These are phyloP conservation scores for Oxystoma pomonae DNA, from an alignment of 2,888 invertebrate species.

Conservation along the genomic window DNA sequence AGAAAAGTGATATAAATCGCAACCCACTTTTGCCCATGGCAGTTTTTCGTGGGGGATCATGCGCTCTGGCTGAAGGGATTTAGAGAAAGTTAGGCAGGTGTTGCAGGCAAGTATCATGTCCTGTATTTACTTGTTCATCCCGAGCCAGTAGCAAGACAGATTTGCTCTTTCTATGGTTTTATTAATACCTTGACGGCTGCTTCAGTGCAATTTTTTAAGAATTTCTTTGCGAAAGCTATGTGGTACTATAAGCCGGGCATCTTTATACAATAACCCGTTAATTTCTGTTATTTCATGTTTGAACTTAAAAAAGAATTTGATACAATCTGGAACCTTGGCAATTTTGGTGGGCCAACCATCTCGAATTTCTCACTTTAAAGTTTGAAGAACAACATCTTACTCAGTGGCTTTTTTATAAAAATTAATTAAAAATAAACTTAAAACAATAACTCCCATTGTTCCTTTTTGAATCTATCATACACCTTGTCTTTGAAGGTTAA, in stretches of 20 bases:
- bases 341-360: no score
- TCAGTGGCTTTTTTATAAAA: no score
- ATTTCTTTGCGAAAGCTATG: neutral
- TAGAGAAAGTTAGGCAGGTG: neutral
- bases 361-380: no score
- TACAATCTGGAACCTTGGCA: neutral
- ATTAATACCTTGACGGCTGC: neutral
- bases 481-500: no score
- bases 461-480: no score
- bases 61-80: neutral
- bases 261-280: neutral
- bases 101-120: neutral
- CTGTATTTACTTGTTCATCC: neutral
- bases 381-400: no score
- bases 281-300: neutral
- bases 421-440: no score
- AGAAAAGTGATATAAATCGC: neutral
- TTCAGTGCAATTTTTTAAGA: neutral
- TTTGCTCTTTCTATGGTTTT: neutral
- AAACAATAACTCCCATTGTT: no score
- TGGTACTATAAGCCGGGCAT: neutral
- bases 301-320: neutral
- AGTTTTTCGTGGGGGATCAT: neutral
- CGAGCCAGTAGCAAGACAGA: neutral
- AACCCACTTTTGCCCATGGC: neutral